Conservation (phyloP, 2,888 invertebrate species). For the Liodrosophila aerea region DNA sequence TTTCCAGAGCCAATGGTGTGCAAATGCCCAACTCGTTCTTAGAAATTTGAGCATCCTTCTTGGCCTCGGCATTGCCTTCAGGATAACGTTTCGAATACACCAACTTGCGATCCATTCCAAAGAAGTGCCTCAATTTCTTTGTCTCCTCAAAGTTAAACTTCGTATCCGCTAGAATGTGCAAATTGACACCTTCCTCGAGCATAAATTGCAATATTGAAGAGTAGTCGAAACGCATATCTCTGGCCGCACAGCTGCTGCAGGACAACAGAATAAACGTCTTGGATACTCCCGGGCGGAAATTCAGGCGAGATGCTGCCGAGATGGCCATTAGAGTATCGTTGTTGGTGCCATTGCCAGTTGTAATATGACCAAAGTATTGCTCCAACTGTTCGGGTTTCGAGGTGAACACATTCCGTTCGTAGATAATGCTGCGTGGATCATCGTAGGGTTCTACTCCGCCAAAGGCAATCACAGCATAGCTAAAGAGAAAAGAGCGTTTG, state of each 20-base stretch:
- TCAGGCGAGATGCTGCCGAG: conserved; percentile 87
- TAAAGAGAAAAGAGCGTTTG: conserved; percentile 65
- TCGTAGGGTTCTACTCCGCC: conserved; percentile 90
- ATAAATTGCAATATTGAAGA: conserved; percentile 91
- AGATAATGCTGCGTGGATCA: conserved; percentile 88
- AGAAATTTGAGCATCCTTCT: conserved; percentile 89
- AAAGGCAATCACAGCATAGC: conserved; percentile 92
- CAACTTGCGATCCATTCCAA: conserved; percentile 89
- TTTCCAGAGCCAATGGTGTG: conserved; percentile 91
- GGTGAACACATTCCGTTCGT: conserved; percentile 88
- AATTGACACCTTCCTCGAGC: conserved; percentile 90
- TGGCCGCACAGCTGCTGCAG: conserved; percentile 89
- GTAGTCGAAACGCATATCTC: conserved; percentile 91
- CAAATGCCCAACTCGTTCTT: conserved; percentile 91
- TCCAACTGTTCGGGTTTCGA: conserved; percentile 85
- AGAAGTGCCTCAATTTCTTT: conserved; percentile 88
- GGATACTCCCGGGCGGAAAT: conserved; percentile 92
- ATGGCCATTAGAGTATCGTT: conserved; percentile 90
- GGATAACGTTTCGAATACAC: conserved; percentile 92
- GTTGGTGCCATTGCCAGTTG: conserved; percentile 83
- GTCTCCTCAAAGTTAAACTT: conserved; percentile 90
- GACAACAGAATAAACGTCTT: conserved; percentile 91
- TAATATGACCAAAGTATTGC: conserved; percentile 87
- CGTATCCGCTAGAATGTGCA: conserved; percentile 92
- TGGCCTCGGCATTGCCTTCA: conserved; percentile 88